Evolutionary conservation across 2,113 vertebrate species (phyloP).

Genomic region (Corythornis cristatus): DNA sequence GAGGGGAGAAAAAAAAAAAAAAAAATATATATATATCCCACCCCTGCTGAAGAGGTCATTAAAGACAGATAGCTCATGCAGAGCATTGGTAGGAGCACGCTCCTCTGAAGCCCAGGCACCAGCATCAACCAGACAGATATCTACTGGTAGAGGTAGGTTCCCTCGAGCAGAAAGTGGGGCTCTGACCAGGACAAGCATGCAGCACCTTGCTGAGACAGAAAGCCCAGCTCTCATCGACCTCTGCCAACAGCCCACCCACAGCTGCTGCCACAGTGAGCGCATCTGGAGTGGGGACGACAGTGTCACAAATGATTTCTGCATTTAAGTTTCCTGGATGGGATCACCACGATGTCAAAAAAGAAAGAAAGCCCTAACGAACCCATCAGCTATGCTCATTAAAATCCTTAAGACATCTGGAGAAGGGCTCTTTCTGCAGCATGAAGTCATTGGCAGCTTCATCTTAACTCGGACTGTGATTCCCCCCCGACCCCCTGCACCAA

Average conservation of each 20-base stretch:
- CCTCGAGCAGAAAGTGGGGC: background rate
- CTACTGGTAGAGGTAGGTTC: background rate
- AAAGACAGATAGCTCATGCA: background rate
- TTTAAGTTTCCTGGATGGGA: background rate
- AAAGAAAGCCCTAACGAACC: background rate
- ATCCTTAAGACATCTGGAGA: conserved; percentile 2
- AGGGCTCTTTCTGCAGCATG: background rate
- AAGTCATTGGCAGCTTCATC: background rate
- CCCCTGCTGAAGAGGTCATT: background rate
- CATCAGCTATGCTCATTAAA: conserved; percentile 45
- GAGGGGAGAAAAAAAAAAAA: background rate
- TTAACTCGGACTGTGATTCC: background rate
- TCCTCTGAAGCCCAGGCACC: background rate
- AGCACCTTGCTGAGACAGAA: background rate
- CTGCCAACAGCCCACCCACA: background rate
- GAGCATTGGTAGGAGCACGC: accelerated
- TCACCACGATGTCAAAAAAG: background rate
- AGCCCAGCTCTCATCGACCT: background rate
- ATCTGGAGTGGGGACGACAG: accelerated
- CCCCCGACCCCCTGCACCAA: accelerated
- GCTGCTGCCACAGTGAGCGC: accelerated
- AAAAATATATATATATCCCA: background rate
- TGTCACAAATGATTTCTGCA: background rate
- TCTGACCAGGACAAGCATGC: accelerated
- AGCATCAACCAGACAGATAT: background rate